Conservation (phyloP, 2,797 vertebrate species). For the Artibeus jamaicensis region DNA sequence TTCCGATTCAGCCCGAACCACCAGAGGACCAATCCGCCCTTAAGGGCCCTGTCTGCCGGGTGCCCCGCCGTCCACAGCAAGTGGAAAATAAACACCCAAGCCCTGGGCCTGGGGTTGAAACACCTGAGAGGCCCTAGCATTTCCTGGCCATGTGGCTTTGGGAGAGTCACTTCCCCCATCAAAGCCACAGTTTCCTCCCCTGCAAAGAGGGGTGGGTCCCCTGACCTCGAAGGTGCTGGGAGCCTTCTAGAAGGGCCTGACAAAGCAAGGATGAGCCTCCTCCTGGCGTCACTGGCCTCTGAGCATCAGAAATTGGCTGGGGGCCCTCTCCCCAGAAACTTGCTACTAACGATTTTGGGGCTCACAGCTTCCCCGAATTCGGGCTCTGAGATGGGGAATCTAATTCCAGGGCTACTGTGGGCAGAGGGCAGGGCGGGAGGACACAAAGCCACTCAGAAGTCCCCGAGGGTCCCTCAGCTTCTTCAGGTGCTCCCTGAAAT, state of each 20-base stretch:
- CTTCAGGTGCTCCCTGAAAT: background rate
- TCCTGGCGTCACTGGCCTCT: background rate
- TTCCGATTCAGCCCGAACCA: rapidly evolving
- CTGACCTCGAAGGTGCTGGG: background rate
- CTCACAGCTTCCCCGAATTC: background rate
- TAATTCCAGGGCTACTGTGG: background rate
- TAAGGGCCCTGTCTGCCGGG: background rate
- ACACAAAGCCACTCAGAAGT: background rate
- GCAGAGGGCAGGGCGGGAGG: background rate
- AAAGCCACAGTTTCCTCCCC: constrained; percentile 1
- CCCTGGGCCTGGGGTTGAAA: background rate
- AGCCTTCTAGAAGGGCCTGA: background rate
- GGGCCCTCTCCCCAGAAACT: background rate
- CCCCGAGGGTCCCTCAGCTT: background rate
- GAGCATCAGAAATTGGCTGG: background rate
- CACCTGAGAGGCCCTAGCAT: background rate
- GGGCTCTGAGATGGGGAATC: background rate
- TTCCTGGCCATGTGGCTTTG: background rate
- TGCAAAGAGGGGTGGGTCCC: background rate
- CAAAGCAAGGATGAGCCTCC: background rate
- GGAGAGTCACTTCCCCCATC: background rate
- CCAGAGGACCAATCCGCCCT: background rate
- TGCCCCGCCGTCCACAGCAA: rapidly evolving
- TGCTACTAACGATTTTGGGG: rapidly evolving
- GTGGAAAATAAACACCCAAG: background rate